These are phyloP conservation scores for Leuciscus idus DNA, from an alignment of 2,113 vertebrate species.

Conservation along the genomic window DNA sequence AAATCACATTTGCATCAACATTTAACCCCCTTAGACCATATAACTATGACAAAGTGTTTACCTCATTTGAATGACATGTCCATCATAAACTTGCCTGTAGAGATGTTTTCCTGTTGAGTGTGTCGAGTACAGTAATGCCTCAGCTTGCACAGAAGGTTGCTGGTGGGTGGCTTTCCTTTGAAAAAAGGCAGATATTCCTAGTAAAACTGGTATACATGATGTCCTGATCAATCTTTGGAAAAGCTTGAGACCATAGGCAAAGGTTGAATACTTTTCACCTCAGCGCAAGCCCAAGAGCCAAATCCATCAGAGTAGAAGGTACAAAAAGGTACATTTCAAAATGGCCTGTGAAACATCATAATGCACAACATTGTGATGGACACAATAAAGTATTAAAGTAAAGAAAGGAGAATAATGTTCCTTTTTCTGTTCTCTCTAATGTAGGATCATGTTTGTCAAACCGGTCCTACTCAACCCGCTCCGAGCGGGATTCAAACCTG, in stretches of 20 bases:
- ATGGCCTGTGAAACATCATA: slow-evolving; percentile 12
- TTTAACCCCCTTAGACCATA: background rate
- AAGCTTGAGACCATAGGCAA: slow-evolving; percentile 73
- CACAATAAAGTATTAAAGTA: slow-evolving; percentile 10
- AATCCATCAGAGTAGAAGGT: background rate
- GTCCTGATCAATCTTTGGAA: slow-evolving; percentile 48
- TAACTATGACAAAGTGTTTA: slow-evolving; percentile 3
- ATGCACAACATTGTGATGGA: background rate
- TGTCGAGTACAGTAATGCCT: background rate
- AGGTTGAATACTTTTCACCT: slow-evolving; percentile 65
- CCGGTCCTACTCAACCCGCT: too few relatives aligned
- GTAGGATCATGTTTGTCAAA: background rate
- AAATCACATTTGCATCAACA: background rate
- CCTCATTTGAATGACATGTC: background rate
- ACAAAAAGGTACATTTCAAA: slow-evolving; percentile 39
- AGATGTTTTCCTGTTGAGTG: background rate
- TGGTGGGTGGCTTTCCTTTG: slow-evolving; percentile 68
- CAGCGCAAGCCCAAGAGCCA: slow-evolving; percentile 16
- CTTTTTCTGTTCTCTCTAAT: background rate
- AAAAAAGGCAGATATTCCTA: slow-evolving; percentile 3
- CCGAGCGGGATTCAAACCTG: too few relatives aligned
- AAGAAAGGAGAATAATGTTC: background rate
- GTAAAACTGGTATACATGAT: background rate
- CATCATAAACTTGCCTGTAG: background rate
- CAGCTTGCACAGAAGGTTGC: slow-evolving; percentile 56